These are phyloP conservation scores for Dipus sagitta DNA, from an alignment of 2,797 vertebrate species.

Conservation along the genomic window DNA sequence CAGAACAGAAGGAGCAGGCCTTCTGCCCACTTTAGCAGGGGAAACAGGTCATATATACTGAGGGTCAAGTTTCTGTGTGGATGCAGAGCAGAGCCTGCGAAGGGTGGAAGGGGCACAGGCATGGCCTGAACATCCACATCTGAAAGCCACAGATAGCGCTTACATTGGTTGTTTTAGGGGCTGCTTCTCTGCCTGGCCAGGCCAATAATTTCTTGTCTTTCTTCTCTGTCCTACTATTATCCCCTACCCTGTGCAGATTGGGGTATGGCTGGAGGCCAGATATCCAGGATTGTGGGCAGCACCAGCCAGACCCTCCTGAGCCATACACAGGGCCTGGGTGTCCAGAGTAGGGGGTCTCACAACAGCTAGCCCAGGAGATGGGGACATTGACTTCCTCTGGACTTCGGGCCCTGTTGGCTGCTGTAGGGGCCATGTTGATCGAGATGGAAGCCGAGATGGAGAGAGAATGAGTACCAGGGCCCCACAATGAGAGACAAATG, in stretches of 20 bases:
- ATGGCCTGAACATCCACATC: neutral
- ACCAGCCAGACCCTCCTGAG: neutral
- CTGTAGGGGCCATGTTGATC: neutral
- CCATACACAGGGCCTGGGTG: neutral
- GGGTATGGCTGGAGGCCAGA: neutral
- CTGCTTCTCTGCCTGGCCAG: neutral
- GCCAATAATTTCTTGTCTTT: too few species aligned
- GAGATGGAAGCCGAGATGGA: neutral
- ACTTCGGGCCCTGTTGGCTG: neutral
- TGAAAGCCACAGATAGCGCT: neutral
- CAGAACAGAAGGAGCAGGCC: neutral
- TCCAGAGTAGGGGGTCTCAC: neutral
- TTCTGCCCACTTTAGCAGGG: too few species aligned
- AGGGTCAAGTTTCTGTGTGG: neutral
- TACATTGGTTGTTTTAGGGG: neutral
- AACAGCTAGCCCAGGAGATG: neutral
- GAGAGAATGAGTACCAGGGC: neutral
- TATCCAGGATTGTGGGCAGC: neutral
- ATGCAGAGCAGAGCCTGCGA: neutral
- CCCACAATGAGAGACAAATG: neutral
- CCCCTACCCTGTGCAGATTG: neutral
- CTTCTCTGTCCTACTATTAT: neutral
- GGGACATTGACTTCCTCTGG: neutral
- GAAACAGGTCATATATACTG: neutral
- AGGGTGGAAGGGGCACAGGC: too few species aligned